A percentile compares a stretch with the other conserved stretches of the same genome.
These are phyloP conservation scores for Pollenia amentaria DNA, from an alignment of 2,888 invertebrate species.

Conservation along the genomic window DNA sequence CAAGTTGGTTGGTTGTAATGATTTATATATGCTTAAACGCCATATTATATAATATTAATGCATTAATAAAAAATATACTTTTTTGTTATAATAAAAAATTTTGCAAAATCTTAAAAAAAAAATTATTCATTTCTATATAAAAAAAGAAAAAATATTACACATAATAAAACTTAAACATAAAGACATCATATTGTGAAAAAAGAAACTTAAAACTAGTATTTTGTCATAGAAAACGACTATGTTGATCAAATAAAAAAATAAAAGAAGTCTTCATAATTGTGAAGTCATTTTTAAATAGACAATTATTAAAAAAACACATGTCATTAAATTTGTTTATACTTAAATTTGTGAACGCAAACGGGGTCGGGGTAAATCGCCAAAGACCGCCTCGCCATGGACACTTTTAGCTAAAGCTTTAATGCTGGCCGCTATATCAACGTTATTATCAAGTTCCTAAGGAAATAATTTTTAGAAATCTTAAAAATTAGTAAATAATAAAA, in stretches of 20 bases:
- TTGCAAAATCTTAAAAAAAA: constrained; percentile 45
- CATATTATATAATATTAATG: constrained; percentile 36
- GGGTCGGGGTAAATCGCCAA: constrained; percentile 94
- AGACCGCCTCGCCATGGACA: constrained; percentile 94
- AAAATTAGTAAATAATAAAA: background rate
- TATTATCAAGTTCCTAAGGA: constrained; percentile 86
- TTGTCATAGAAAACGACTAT: constrained; percentile 33
- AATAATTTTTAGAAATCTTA: background rate
- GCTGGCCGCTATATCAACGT: constrained; percentile 94
- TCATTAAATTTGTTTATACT: constrained; percentile 1
- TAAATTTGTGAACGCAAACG: constrained; percentile 94
- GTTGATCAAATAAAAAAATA: constrained; percentile 47
- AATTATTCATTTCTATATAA: constrained; percentile 53
- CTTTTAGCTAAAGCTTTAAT: constrained; percentile 96
- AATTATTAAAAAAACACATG: constrained; percentile 32
- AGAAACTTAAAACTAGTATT: constrained; percentile 59
- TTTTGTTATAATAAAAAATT: constrained; percentile 40
- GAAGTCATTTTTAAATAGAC: constrained; percentile 41
- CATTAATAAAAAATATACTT: constrained; percentile 43
- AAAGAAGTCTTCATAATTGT: constrained; percentile 43
- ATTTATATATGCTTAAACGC: constrained; percentile 25
- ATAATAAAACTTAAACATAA: constrained; percentile 64
- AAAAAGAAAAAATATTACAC: constrained; percentile 59
- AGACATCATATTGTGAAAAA: constrained; percentile 43
- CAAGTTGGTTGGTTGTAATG: constrained; percentile 39